Evolutionary conservation across 2,888 invertebrate species (phyloP).

Genomic region (Cerastis rubricosa): DNA sequence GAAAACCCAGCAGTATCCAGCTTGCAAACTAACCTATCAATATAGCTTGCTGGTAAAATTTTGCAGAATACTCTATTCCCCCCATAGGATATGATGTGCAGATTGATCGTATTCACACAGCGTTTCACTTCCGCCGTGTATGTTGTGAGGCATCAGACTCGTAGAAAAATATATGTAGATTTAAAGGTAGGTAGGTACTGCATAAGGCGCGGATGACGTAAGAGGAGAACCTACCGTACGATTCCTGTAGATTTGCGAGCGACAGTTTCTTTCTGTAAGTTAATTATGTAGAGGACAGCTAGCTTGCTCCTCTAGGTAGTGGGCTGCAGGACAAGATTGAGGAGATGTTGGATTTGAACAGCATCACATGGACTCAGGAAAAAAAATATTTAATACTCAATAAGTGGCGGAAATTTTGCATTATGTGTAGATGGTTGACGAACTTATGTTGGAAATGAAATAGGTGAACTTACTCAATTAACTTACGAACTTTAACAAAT

Average conservation of each 20-base stretch:
- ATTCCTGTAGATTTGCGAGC: neutral
- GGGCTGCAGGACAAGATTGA: neutral
- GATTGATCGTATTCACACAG: constrained; percentile 47
- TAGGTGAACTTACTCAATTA: neutral
- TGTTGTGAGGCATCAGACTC: constrained; percentile 25
- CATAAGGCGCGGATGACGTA: neutral
- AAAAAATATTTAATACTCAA: neutral
- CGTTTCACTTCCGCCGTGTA: constrained; percentile 38
- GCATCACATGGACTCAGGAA: neutral
- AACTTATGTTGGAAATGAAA: neutral
- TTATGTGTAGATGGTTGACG: neutral
- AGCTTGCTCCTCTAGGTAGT: neutral
- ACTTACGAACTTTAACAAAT: neutral
- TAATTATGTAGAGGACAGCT: neutral
- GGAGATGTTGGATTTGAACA: neutral
- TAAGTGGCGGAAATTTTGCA: neutral
- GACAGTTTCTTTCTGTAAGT: neutral
- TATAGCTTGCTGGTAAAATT: constrained; percentile 1
- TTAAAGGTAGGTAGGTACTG: constrained; percentile 3
- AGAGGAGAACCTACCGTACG: neutral
- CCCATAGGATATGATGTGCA: constrained; percentile 28
- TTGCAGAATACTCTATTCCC: constrained; percentile 9
- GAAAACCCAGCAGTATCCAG: neutral
- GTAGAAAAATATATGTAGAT: constrained; percentile 23
- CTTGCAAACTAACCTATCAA: neutral